Evolutionary conservation across 2,797 vertebrate species (phyloP).

Genomic region (Saxicola maurus): DNA sequence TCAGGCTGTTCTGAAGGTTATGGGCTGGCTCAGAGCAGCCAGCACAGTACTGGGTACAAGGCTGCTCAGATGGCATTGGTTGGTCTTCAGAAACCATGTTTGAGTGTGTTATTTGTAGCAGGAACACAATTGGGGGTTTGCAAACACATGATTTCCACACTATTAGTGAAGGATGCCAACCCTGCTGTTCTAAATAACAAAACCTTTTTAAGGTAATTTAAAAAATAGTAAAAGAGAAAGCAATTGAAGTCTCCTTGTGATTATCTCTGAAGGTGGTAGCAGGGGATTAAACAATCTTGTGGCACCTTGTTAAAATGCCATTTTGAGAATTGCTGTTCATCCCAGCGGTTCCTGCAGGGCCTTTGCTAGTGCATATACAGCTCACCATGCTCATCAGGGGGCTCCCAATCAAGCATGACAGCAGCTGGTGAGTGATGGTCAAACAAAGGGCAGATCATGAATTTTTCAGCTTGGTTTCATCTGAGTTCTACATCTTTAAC

Average conservation of each 20-base stretch:
- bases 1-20: background rate
- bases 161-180: background rate
- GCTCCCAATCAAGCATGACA: background rate
- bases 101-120: background rate
- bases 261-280: background rate
- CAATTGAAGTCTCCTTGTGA: background rate
- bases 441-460: background rate
- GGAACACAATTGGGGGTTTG: background rate
- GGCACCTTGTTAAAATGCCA: background rate
- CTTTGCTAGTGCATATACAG: background rate
- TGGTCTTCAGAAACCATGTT: fast-evolving
- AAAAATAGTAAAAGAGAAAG: background rate
- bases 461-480: conserved; percentile 14
- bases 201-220: background rate
- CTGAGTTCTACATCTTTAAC: conserved; percentile 5
- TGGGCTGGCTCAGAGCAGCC: background rate
- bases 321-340: background rate
- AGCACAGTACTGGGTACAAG: background rate
- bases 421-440: background rate
- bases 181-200: background rate
- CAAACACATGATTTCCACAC: background rate
- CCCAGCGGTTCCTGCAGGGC: background rate
- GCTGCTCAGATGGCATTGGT: fast-evolving
- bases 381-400: background rate
- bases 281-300: background rate